Percentiles rank a stretch among this genome's conserved stretches.
Conservation (phyloP, 2,113 vertebrate genomes). For the Lathamus discolor region DNA sequence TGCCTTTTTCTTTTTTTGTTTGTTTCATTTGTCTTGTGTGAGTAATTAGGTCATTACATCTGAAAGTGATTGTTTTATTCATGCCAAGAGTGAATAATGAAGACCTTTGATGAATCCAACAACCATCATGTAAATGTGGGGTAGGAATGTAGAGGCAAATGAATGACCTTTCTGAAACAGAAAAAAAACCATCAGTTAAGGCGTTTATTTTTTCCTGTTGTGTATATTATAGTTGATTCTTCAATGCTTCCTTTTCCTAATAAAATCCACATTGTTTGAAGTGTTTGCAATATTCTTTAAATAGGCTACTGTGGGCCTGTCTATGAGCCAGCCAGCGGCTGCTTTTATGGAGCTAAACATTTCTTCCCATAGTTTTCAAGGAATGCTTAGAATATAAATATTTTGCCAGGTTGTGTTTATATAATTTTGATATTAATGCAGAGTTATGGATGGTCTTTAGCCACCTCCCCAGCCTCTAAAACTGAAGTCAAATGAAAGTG, state of each 20-base stretch:
- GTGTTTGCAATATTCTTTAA: neutral
- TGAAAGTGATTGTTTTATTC: constrained; percentile 37
- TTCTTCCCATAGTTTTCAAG: neutral
- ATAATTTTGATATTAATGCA: neutral
- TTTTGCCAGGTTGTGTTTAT: neutral
- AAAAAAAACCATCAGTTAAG: neutral
- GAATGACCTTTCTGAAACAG: constrained; percentile 73
- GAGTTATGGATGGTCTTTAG: neutral
- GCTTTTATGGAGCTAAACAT: neutral
- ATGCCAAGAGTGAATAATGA: constrained; percentile 67
- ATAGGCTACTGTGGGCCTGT: neutral
- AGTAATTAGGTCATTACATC: constrained; percentile 55
- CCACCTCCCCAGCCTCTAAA: neutral
- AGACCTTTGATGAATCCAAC: constrained; percentile 67
- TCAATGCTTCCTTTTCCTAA: constrained; percentile 33
- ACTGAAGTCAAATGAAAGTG: neutral
- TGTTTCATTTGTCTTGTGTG: neutral
- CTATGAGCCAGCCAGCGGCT: neutral
- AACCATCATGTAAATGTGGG: constrained; percentile 12
- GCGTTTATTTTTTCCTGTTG: constrained; percentile 34
- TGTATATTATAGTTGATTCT: neutral
- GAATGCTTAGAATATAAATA: neutral
- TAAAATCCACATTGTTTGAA: constrained; percentile 38
- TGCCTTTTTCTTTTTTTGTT: neutral
- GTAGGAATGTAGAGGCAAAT: constrained; percentile 67